Evolutionary conservation across 2,797 vertebrate species (phyloP).

Genomic region (Gephyroberyx darwinii): DNA sequence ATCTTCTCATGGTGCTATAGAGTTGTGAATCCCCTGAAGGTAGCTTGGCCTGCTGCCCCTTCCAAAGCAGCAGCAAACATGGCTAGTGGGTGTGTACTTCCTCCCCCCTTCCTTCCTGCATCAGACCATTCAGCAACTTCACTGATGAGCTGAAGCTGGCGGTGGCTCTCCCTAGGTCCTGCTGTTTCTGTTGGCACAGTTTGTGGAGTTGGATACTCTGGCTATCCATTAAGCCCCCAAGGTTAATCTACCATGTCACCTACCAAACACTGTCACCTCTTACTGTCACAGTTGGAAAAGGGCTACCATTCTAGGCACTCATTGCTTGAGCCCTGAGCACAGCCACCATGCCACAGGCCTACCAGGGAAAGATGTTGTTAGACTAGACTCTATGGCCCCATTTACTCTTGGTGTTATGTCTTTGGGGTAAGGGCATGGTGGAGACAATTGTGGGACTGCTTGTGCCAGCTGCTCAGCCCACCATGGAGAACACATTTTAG

Average conservation of each 20-base stretch:
- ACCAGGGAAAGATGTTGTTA: neutral
- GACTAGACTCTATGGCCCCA: neutral
- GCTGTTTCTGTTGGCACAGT: constrained; percentile 20
- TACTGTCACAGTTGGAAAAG: constrained; percentile 16
- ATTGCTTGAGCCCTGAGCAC: constrained; percentile 6
- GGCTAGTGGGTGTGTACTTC: constrained; percentile 9
- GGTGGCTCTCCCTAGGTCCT: constrained; percentile 1
- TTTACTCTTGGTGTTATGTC: neutral
- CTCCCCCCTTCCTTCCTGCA: constrained; percentile 18
- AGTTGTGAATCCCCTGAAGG: constrained; percentile 54
- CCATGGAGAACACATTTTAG: too few relatives aligned
- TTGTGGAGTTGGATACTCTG: constrained; percentile 13
- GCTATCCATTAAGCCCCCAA: constrained; percentile 1
- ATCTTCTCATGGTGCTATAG: constrained; percentile 48
- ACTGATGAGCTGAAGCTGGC: constrained; percentile 35
- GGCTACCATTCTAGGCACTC: constrained; percentile 8
- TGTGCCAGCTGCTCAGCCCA: too few relatives aligned
- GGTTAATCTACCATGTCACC: too few relatives aligned
- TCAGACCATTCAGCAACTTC: constrained; percentile 27
- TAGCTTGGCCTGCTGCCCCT: constrained; percentile 39
- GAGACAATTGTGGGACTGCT: too few relatives aligned
- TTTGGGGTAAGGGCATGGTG: too few relatives aligned
- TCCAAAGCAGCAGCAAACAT: constrained; percentile 12
- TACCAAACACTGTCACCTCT: constrained; percentile 27
- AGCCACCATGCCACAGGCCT: neutral